phyloP scores from a whole-genome alignment of 2,888 invertebrate species.

The Dione juno region DNA sequence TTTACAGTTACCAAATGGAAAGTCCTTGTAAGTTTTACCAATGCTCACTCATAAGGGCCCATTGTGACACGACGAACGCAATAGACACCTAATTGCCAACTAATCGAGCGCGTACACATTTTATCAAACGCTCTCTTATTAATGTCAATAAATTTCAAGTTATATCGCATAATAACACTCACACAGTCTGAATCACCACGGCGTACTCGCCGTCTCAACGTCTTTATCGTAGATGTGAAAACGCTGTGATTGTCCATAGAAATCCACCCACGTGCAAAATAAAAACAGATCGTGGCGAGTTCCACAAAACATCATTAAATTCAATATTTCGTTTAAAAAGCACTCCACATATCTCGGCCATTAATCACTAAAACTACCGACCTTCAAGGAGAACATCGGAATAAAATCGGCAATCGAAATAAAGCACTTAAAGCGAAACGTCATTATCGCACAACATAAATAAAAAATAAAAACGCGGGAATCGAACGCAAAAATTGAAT shows the following conservation, averaged over 20 bases:
- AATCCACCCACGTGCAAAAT: conserved; percentile 59
- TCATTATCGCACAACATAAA: conserved; percentile 84
- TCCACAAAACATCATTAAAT: conserved; percentile 82
- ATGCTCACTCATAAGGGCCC: conserved; percentile 55
- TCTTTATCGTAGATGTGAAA: conserved; percentile 42
- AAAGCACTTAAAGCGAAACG: conserved; percentile 84
- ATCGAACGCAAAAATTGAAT: conserved; percentile 83
- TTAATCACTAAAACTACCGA: conserved; percentile 83
- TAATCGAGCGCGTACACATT: conserved; percentile 54
- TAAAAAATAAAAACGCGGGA: conserved; percentile 75
- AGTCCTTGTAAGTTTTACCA: conserved; percentile 49
- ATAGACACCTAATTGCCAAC: conserved; percentile 54
- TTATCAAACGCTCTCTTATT: conserved; percentile 55
- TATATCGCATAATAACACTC: conserved; percentile 48
- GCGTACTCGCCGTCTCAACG: conserved; percentile 33
- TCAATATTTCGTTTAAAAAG: conserved; percentile 83
- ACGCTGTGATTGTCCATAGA: conserved; percentile 54
- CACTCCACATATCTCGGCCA: conserved; percentile 81
- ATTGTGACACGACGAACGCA: conserved; percentile 52
- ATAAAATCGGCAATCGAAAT: conserved; percentile 84
- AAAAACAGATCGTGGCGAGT: conserved; percentile 59
- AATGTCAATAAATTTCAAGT: conserved; percentile 57
- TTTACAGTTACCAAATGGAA: conserved; percentile 42
- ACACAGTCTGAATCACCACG: conserved; percentile 28
- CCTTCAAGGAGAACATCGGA: conserved; percentile 82